Percentiles rank a stretch among this genome's conserved stretches.
phyloP scores from a whole-genome alignment of 1,140 invertebrate species.

The Camponotus pennsylvanicus region DNA sequence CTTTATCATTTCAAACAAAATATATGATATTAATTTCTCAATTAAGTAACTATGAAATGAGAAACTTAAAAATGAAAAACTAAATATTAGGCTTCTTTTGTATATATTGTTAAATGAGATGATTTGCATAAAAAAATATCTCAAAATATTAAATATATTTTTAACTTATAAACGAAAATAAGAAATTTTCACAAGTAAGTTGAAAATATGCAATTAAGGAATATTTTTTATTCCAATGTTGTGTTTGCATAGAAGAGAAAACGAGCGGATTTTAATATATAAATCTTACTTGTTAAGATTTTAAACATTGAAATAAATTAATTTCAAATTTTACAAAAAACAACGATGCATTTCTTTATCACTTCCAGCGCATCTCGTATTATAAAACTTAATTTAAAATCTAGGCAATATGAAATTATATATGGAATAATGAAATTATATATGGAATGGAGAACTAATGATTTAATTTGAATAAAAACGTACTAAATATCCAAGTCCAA shows the following conservation, averaged over 20 bases:
- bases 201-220: background rate
- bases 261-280: background rate
- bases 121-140: background rate
- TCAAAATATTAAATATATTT: background rate
- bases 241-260: no score
- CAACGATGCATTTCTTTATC: background rate
- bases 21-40: background rate
- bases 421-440: background rate
- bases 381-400: background rate
- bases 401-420: background rate
- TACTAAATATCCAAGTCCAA: slow-evolving; percentile 82
- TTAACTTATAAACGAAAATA: background rate
- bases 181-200: background rate
- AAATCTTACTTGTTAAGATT: background rate
- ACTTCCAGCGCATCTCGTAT: background rate
- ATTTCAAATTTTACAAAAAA: background rate
- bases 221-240: background rate
- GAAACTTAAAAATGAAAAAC: background rate
- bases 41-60: background rate
- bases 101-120: background rate
- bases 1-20: background rate
- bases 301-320: background rate
- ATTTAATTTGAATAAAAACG: slow-evolving; percentile 63
- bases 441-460: background rate
- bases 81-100: no score